These are phyloP conservation scores for Drosophila paulistorum DNA, from an alignment of 1,140 invertebrate genomes.

Conservation along the genomic window DNA sequence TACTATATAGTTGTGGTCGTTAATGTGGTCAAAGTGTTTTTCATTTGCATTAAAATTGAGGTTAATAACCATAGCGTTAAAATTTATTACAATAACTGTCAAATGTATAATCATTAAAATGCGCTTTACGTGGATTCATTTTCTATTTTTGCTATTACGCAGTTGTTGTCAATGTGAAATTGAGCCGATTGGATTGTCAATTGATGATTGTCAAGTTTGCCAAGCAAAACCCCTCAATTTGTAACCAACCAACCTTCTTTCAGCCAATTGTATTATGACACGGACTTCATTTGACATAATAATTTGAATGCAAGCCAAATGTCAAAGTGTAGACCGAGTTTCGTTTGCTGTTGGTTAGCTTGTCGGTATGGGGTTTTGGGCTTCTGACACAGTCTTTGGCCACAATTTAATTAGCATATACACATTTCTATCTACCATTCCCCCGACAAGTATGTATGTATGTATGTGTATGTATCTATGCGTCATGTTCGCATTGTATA, in stretches of 20 bases:
- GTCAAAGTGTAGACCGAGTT: background rate
- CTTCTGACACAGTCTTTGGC: conserved; percentile 25
- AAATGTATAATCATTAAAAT: conserved; percentile 59
- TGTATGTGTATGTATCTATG: background rate
- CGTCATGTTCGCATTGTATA: conserved; percentile 25
- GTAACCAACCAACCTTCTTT: conserved; percentile 16
- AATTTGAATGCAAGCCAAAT: conserved; percentile 26
- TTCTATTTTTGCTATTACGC: background rate
- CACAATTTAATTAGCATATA: conserved; percentile 48
- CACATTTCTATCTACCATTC: background rate
- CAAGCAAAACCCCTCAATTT: conserved; percentile 13
- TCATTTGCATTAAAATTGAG: conserved; percentile 66
- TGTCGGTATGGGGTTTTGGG: background rate
- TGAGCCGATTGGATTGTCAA: conserved; percentile 56
- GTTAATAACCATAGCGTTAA: conserved; percentile 62
- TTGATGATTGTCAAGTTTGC: conserved; percentile 42
- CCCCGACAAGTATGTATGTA: no score
- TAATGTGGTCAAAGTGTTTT: conserved; percentile 55
- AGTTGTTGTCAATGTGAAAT: background rate
- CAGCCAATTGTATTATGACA: background rate
- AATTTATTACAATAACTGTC: conserved; percentile 64
- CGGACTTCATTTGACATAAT: conserved; percentile 11
- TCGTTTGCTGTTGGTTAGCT: background rate
- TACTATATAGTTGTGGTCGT: conserved; percentile 28
- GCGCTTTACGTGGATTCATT: conserved; percentile 12